These are phyloP conservation scores for Acrocyrtus sp. DNA, from an alignment of 2,888 invertebrate genomes.

Conservation along the genomic window DNA sequence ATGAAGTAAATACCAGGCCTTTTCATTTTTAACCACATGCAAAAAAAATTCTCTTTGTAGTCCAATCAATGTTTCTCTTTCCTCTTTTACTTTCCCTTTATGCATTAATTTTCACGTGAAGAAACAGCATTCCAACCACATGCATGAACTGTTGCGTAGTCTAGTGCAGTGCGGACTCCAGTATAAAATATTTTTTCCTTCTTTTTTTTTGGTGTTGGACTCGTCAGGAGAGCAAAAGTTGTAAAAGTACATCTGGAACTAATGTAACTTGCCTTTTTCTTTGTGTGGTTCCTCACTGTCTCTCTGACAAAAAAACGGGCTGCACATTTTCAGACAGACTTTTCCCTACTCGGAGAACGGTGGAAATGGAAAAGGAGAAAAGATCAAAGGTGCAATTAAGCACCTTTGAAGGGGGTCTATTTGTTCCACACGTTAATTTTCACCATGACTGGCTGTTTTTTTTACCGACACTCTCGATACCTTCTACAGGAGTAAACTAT, in stretches of 20 bases:
- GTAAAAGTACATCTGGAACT: neutral
- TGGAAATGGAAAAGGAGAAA: constrained; percentile 50
- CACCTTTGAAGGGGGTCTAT: constrained; percentile 57
- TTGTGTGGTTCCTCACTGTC: neutral
- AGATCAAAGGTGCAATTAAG: constrained; percentile 61
- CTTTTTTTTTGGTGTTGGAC: too few relatives aligned
- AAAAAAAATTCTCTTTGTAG: neutral
- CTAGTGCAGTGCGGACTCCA: too few relatives aligned
- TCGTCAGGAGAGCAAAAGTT: too few relatives aligned
- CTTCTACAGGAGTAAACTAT: too few relatives aligned
- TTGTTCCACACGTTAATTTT: constrained; percentile 56
- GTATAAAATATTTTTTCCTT: too few relatives aligned
- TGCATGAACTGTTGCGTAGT: too few relatives aligned
- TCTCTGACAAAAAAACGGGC: neutral
- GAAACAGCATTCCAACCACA: too few relatives aligned
- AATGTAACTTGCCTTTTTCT: neutral
- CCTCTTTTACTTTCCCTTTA: neutral
- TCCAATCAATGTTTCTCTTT: neutral
- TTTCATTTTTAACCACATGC: neutral
- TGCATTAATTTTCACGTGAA: neutral
- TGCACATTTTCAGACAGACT: neutral
- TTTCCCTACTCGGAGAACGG: constrained; percentile 12
- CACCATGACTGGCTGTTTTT: constrained; percentile 52
- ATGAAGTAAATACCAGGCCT: too few relatives aligned
- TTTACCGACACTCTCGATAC: constrained; percentile 21